Conservation (phyloP, 53 echinoderm and acorn worm genomes). For the Astropecten irregularis region DNA sequence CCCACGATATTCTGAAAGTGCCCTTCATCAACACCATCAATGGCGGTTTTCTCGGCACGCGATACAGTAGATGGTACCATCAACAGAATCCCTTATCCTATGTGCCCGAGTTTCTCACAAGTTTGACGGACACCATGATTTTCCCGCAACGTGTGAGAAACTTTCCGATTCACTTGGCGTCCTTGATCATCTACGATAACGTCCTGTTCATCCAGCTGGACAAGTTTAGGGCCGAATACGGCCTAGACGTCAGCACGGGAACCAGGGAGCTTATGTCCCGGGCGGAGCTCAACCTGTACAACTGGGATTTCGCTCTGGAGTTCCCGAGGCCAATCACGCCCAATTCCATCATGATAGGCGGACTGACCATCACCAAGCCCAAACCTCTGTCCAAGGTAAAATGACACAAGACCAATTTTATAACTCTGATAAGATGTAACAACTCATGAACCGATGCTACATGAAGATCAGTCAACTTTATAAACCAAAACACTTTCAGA, state of each 20-base stretch:
- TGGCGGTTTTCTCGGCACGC: slow-evolving; percentile 29
- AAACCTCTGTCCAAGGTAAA: slow-evolving; percentile 29
- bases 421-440: too few species aligned
- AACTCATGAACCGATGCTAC: too few species aligned
- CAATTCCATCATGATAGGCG: slow-evolving; percentile 46
- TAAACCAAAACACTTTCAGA: background rate
- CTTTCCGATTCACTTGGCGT: background rate
- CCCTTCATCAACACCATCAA: slow-evolving; percentile 40
- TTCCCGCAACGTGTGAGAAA: slow-evolving; percentile 59
- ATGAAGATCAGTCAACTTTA: too few species aligned
- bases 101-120: slow-evolving; percentile 62
- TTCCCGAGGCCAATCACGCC: slow-evolving; percentile 68
- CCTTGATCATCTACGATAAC: slow-evolving; percentile 39
- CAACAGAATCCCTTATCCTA: slow-evolving; percentile 55
- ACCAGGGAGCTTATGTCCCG: slow-evolving; percentile 39
- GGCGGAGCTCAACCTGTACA: slow-evolving; percentile 55
- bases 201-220: slow-evolving; percentile 4
- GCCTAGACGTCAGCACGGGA: background rate
- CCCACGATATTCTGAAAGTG: slow-evolving; percentile 24
- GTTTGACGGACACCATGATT: slow-evolving; percentile 60
- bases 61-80: slow-evolving; percentile 31
- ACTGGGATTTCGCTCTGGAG: slow-evolving; percentile 66
- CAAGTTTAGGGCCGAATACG: background rate
- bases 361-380: slow-evolving; percentile 1
- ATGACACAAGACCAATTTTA: too few species aligned